These are phyloP conservation scores for Murina feae DNA, from an alignment of 2,113 vertebrate genomes.

Conservation along the genomic window DNA sequence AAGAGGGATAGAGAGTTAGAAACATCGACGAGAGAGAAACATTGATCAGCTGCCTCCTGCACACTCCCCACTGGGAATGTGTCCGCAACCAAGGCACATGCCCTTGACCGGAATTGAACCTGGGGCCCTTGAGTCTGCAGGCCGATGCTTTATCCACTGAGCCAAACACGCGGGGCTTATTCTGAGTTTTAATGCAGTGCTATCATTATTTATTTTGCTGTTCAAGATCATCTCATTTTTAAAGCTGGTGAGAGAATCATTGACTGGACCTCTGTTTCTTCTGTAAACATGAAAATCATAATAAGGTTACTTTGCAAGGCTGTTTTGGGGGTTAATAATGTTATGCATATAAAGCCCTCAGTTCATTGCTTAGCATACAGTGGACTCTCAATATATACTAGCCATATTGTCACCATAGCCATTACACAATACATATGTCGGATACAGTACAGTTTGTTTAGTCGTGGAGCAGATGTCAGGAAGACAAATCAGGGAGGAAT, in stretches of 20 bases:
- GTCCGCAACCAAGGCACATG: too few relatives aligned
- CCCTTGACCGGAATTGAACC: too few relatives aligned
- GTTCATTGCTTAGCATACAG: background rate
- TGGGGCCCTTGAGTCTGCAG: too few relatives aligned
- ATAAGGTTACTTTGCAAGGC: background rate
- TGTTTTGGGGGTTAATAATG: background rate
- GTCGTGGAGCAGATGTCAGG: background rate
- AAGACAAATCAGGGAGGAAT: background rate
- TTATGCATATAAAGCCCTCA: background rate
- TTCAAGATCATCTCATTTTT: background rate
- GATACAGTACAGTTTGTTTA: background rate
- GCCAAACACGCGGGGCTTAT: too few relatives aligned
- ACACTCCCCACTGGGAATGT: too few relatives aligned
- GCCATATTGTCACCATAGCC: background rate
- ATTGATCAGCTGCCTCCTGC: too few relatives aligned
- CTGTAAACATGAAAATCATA: background rate
- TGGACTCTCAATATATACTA: background rate
- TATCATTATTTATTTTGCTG: background rate
- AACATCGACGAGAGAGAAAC: too few relatives aligned
- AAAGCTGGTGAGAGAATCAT: background rate
- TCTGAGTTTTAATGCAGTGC: background rate
- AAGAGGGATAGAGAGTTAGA: too few relatives aligned
- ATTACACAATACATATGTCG: background rate
- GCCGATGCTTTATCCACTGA: too few relatives aligned
- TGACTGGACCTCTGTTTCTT: background rate